Evolutionary conservation across 2,888 invertebrate genomes (phyloP).

Genomic region (Girardia tigrina): DNA sequence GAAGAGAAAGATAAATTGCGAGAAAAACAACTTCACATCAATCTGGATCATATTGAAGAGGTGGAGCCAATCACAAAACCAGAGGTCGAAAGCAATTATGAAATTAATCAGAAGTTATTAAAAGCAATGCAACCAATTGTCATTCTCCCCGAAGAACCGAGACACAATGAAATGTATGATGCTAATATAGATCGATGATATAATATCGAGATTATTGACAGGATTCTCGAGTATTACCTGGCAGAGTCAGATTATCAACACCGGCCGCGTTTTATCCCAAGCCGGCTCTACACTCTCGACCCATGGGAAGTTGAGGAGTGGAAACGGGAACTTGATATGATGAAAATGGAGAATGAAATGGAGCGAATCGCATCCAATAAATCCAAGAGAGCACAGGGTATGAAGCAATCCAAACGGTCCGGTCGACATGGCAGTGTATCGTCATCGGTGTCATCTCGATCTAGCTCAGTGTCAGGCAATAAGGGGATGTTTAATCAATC

Average conservation of each 20-base stretch:
- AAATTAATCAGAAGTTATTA: not conserved
- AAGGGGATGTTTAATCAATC: not conserved
- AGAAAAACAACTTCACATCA: slow-evolving; percentile 1
- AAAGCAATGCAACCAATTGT: slow-evolving; percentile 11
- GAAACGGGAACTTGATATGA: slow-evolving; percentile 16
- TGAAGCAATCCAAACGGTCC: not conserved
- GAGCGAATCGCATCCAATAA: not conserved
- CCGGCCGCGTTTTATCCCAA: not conserved
- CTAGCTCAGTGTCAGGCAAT: not conserved
- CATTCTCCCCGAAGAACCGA: slow-evolving; percentile 5
- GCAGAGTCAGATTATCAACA: slow-evolving; percentile 10
- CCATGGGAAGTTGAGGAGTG: slow-evolving; percentile 5
- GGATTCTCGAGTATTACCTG: not conserved
- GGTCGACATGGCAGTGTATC: not conserved
- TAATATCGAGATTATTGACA: not conserved
- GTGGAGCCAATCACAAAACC: slow-evolving; percentile 15
- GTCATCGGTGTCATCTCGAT: not conserved
- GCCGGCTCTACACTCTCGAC: not conserved
- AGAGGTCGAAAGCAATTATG: not conserved
- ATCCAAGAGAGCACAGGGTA: not conserved
- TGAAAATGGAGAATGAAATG: not conserved
- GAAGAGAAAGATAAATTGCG: slow-evolving; percentile 6
- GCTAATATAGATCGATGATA: not conserved
- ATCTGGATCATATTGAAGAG: slow-evolving; percentile 4
- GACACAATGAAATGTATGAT: slow-evolving; percentile 24